Base-by-base conservation (phyloP, 2,113 vertebrate genomes). In the Caranx melampygus region DNA sequence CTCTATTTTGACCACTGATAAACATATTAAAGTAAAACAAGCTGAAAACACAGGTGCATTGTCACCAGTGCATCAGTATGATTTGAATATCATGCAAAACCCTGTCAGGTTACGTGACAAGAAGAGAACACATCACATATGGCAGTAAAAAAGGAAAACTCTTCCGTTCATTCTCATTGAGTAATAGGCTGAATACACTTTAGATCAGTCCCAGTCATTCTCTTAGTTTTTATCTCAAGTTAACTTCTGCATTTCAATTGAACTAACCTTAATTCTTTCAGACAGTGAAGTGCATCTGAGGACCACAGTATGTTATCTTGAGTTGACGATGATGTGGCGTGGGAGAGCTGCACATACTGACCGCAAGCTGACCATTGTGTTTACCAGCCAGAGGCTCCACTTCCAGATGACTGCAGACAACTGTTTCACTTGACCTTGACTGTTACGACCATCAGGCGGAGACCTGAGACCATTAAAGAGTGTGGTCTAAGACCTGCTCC, bases 331-430 rank as follows among this genome's bases (percentile, higher is more conserved):
- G 54, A 79, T 79, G 82, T 82, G 78, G 72, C 35, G 69, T 87
- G 82, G 80, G 86, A 82, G 72, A 81, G 78, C 33, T 49, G 75
- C 63, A 77, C 78, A 76, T 21, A 71, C 57, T 75, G 85, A 87
- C 81, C 64, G 45, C 64, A 3, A 81, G 83, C 58, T 87, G 83
- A 91, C 82, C 76, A 44, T 57, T 58, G 42, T 60, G 66, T 82
- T 80, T 63, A 76, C 61, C 6, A 54, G 74, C 83, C 52, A 52
- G 34, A 66, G 84, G 83, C 76, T 75, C 62, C 77, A 66, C 72
- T 81, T 87, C 78, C 84, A 87, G 83, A 84, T 86, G 86, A 89
- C 64, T 77, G 82, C 73, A 81, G 80, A 88, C 82, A 81, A 87
- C 78, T 75, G 81, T 75, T 87, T 84, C 82, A 76, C 70, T 89